Conservation (phyloP, 2,888 invertebrate species). For the Colletes collaris region DNA sequence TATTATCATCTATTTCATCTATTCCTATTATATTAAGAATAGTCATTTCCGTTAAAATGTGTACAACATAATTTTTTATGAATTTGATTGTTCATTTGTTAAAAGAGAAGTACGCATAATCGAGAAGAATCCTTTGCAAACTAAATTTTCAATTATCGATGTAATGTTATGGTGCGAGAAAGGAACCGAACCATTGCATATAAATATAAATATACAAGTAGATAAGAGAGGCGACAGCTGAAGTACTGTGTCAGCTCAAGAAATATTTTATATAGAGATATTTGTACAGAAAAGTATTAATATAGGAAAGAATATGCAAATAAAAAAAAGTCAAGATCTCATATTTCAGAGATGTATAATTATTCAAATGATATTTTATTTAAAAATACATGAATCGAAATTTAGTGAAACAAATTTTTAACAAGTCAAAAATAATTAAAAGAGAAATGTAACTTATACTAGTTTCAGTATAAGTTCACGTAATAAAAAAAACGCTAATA, state of each 20-base stretch:
- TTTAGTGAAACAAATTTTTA: constrained; percentile 3
- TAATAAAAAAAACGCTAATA: neutral
- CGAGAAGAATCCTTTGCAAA: constrained; percentile 12
- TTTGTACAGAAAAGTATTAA: constrained; percentile 80
- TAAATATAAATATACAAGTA: constrained; percentile 48
- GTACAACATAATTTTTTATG: constrained; percentile 11
- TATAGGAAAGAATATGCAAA: constrained; percentile 55
- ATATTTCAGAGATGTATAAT: constrained; percentile 33
- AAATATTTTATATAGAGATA: constrained; percentile 82
- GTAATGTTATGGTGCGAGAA: constrained; percentile 25
- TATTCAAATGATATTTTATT: constrained; percentile 21
- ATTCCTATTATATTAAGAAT: constrained; percentile 23
- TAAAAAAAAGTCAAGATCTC: constrained; percentile 37
- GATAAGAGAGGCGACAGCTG: constrained; percentile 26
- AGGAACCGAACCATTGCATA: constrained; percentile 38
- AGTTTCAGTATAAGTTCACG: constrained; percentile 16
- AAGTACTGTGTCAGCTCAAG: constrained; percentile 64
- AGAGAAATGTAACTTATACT: constrained; percentile 8
- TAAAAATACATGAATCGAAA: neutral
- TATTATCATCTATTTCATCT: constrained; percentile 12
- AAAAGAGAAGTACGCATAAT: constrained; percentile 14
- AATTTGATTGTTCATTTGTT: constrained; percentile 13
- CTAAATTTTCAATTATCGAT: constrained; percentile 15
- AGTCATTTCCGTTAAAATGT: constrained; percentile 19
- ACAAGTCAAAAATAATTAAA: constrained; percentile 12